These are phyloP conservation scores for Chymomyza caudatula DNA, from an alignment of 2,888 invertebrate genomes.

Conservation along the genomic window DNA sequence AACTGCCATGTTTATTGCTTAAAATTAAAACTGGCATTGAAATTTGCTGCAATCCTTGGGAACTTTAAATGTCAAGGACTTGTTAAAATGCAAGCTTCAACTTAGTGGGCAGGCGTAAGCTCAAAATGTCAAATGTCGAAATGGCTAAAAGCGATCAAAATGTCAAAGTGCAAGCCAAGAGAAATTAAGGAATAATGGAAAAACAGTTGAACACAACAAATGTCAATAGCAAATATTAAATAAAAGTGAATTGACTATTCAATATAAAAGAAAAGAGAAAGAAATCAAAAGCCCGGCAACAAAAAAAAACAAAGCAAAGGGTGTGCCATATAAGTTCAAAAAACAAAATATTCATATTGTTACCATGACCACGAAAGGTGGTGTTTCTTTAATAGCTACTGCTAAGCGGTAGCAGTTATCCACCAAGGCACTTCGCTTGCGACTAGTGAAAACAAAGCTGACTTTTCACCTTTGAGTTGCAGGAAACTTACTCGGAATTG, in stretches of 20 bases:
- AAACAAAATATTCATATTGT: slow-evolving; percentile 31
- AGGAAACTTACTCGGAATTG: too few species aligned
- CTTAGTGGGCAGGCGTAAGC: background rate
- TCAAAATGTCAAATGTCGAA: background rate
- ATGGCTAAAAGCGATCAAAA: slow-evolving; percentile 37
- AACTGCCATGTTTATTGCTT: background rate
- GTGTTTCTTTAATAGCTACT: too few species aligned
- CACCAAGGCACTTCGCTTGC: too few species aligned
- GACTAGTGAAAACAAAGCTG: too few species aligned
- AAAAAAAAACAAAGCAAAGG: slow-evolving; percentile 17
- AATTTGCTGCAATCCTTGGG: background rate
- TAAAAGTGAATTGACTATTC: slow-evolving; percentile 23
- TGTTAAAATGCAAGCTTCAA: too few species aligned
- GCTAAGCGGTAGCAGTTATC: too few species aligned
- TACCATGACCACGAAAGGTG: slow-evolving; percentile 28
- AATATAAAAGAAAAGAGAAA: background rate
- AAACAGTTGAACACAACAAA: slow-evolving; percentile 12
- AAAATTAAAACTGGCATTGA: slow-evolving; percentile 1
- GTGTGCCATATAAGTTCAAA: slow-evolving; percentile 14
- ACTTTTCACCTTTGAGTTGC: too few species aligned
- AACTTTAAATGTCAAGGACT: slow-evolving; percentile 53
- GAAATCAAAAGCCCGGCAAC: slow-evolving; percentile 13
- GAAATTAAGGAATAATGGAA: slow-evolving; percentile 7
- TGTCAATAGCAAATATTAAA: slow-evolving; percentile 33
- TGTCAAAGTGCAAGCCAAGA: slow-evolving; percentile 41